phyloP scores from a whole-genome alignment of 37 sponge, comb jelly and placozoan genomes.

The Spongilla lacustris region DNA sequence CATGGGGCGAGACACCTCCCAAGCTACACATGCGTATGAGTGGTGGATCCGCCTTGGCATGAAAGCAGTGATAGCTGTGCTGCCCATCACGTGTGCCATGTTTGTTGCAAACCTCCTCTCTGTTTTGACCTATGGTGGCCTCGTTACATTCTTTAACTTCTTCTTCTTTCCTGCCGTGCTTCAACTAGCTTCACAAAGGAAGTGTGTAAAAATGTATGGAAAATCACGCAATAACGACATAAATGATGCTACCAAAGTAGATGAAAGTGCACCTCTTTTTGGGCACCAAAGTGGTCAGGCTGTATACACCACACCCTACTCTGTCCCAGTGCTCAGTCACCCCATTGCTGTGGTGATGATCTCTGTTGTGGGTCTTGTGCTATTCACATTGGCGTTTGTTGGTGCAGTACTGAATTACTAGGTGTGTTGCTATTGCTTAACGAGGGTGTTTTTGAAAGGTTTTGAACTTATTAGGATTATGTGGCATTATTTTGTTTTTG shows the following conservation, averaged over 20 bases:
- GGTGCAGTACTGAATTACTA: not conserved
- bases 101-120: slow-evolving; percentile 69
- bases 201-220: slow-evolving; percentile 35
- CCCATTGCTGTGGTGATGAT: not conserved
- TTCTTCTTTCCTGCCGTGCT: slow-evolving; percentile 58
- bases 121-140: slow-evolving; percentile 64
- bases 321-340: not conserved
- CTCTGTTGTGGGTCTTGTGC: not conserved
- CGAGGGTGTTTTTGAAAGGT: too few relatives aligned
- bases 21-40: slow-evolving; percentile 4
- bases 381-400: not conserved
- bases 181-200: slow-evolving; percentile 53
- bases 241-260: not conserved
- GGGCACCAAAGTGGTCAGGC: not conserved
- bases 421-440: too few relatives aligned
- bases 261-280: not conserved
- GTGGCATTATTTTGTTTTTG: too few relatives aligned
- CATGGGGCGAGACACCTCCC: slow-evolving; percentile 39
- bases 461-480: too few relatives aligned
- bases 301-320: not conserved
- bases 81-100: slow-evolving; percentile 64
- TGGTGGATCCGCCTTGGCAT: not conserved
- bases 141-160: slow-evolving; percentile 53
- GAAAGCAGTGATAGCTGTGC: slow-evolving; percentile 38
- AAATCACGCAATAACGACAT: not conserved